A percentile compares a stretch with the other conserved stretches of the same genome.
phyloP scores from a whole-genome alignment of 2,113 vertebrate species.

The Proterorhinus semilunaris region DNA sequence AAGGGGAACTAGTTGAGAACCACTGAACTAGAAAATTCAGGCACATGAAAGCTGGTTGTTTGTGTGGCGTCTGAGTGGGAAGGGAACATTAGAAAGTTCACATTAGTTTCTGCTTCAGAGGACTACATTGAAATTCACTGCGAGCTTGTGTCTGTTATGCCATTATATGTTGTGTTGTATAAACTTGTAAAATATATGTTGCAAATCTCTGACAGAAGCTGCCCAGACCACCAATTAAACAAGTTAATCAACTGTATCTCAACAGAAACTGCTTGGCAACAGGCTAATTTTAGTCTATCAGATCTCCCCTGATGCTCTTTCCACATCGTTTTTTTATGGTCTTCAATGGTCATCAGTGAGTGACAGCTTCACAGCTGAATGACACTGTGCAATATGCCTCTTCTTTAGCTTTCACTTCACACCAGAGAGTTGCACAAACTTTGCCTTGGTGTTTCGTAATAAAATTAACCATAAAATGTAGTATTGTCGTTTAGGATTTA shows the following conservation, averaged over 20 bases:
- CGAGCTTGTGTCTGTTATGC: too few species aligned
- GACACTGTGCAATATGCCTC: background rate
- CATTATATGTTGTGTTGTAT: too few species aligned
- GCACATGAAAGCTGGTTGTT: too few species aligned
- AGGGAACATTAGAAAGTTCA: too few species aligned
- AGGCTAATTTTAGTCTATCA: constrained; percentile 4
- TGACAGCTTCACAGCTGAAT: background rate
- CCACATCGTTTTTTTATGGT: background rate
- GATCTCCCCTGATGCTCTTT: background rate
- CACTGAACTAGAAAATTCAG: too few species aligned
- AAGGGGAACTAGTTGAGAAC: too few species aligned
- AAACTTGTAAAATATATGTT: too few species aligned
- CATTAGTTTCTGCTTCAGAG: too few species aligned
- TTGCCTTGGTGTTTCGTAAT: background rate
- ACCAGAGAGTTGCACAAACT: background rate
- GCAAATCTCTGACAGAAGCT: too few species aligned
- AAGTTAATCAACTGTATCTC: background rate
- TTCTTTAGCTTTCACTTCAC: background rate
- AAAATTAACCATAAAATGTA: background rate
- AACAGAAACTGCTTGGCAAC: background rate
- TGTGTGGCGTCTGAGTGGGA: too few species aligned
- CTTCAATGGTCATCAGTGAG: background rate
- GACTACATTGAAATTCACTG: too few species aligned
- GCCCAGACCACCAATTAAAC: background rate
- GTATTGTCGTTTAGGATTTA: background rate